Evolutionary conservation across 2,797 vertebrate genomes (phyloP), one percentile per base, ranked within the genome.

Genomic region (Nyctibius grandis): DNA sequence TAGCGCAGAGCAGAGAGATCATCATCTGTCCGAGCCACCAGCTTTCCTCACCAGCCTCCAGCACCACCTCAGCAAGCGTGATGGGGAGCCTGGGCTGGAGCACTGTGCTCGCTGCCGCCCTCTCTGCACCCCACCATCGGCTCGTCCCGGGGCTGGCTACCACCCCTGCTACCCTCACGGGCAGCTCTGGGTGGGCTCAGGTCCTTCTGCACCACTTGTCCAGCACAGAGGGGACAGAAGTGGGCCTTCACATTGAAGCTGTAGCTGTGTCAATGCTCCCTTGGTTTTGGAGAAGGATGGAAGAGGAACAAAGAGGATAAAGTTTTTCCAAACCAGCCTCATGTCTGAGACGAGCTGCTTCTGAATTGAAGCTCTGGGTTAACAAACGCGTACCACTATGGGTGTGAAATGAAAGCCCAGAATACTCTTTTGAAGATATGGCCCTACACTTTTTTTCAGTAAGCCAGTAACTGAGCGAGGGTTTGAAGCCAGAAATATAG

Each of bases 21-120:
- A 44, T 60, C 68, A 31, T 29, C 72, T 53, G 26, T 42, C 34
- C 5, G 0, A 89, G 38, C 12, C 75, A 48, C 20, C 48, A 54
- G 36, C 34, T 78, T n/a, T 64, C 51, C 61, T 59, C 20, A 3
- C 4, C 57, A 57, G 45, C 12, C 23, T 42, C 63, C 75, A 61
- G 38, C 3, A 2, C 3, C 3, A 1, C 34, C 61, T 61, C 75
- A 54, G 31, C 31, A 34, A 45, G 33, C 1, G 4, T 3, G 8
- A 38, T 16, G n/a, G 48, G 45, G 29, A 68, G 33, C 31, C 56
- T 2, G 1, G 17, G 23, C 40, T 33, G 64, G 26, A 70, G 34
- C 0, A 0, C 19, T 29, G 7, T 0, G 0, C 9, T 80, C 7
- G 1, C 44, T 47, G 29, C 17, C 0, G 0, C 10, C n/a, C 25